Conservation (phyloP, 2,888 invertebrate genomes). For the Agrenia bidenticulata region DNA sequence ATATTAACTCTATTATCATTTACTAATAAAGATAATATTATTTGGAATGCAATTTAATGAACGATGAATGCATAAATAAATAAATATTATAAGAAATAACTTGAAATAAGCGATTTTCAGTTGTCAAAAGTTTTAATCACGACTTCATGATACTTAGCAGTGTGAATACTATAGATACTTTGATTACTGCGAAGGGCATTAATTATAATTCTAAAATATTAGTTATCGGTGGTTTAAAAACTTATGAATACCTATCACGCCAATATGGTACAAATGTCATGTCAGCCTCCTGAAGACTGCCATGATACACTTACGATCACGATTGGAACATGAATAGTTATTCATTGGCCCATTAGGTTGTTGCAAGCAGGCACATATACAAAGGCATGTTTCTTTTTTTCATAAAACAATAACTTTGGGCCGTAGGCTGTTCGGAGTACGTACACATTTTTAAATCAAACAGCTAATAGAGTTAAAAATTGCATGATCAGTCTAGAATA, state of each 20-base stretch:
- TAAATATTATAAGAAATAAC: too few species aligned
- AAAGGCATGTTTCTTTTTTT: not conserved
- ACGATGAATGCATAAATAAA: too few species aligned
- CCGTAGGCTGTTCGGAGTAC: not conserved
- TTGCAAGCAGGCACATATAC: conserved; percentile 12
- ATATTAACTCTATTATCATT: too few species aligned
- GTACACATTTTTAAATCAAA: not conserved
- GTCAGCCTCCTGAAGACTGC: not conserved
- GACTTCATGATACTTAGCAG: conserved; percentile 2
- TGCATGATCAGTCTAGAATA: conserved; percentile 1
- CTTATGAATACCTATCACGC: conserved; percentile 13
- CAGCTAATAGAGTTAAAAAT: conserved; percentile 1
- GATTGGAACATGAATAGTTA: conserved; percentile 9
- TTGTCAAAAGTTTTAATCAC: conserved; percentile 4
- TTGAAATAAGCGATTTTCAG: too few species aligned
- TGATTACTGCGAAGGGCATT: conserved; percentile 2
- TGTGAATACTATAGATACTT: conserved; percentile 10
- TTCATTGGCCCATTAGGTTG: conserved; percentile 7
- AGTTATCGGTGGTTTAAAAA: conserved; percentile 21
- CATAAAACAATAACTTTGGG: not conserved
- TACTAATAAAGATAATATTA: too few species aligned
- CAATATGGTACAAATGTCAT: conserved; percentile 20
- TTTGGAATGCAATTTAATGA: too few species aligned
- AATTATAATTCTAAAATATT: conserved; percentile 17
- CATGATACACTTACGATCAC: conserved; percentile 13